Evolutionary conservation across 1,140 invertebrate species (phyloP).

Genomic region (Drosophila asahinai): DNA sequence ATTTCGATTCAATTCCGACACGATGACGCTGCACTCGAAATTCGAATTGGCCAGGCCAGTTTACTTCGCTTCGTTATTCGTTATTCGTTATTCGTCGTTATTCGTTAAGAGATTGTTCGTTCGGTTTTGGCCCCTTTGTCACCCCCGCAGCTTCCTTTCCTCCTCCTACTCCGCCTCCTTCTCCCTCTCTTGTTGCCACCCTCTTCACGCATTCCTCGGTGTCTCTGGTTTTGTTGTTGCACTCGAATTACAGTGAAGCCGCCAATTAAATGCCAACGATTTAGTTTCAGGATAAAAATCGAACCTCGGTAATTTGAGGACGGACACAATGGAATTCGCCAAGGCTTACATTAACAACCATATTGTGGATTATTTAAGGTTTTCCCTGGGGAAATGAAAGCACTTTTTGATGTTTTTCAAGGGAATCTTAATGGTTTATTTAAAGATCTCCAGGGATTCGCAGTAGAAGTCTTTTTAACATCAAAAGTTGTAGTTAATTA

Average conservation of each 20-base stretch:
- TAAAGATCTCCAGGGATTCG: background rate
- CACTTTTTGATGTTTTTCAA: background rate
- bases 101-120: conserved; percentile 34
- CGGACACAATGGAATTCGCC: conserved; percentile 6
- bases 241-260: conserved; percentile 34
- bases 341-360: conserved; percentile 5
- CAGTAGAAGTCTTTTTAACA: background rate
- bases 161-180: background rate
- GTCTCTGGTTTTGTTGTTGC: conserved; percentile 56
- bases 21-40: conserved; percentile 50
- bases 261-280: conserved; percentile 19
- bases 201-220: conserved; percentile 44
- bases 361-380: background rate
- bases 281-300: conserved; percentile 26
- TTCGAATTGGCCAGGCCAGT: conserved; percentile 54
- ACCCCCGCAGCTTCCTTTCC: conserved; percentile 11
- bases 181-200: conserved; percentile 9
- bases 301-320: conserved; percentile 8
- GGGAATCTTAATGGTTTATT: background rate
- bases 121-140: conserved; percentile 29
- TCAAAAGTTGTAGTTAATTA: background rate
- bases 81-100: conserved; percentile 5
- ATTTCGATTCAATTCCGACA: conserved; percentile 20
- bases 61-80: conserved; percentile 27
- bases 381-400: background rate